Evolutionary conservation across 2,888 invertebrate species (phyloP), one percentile per base, ranked within the genome.

Genomic region (Eristalis pertinax): DNA sequence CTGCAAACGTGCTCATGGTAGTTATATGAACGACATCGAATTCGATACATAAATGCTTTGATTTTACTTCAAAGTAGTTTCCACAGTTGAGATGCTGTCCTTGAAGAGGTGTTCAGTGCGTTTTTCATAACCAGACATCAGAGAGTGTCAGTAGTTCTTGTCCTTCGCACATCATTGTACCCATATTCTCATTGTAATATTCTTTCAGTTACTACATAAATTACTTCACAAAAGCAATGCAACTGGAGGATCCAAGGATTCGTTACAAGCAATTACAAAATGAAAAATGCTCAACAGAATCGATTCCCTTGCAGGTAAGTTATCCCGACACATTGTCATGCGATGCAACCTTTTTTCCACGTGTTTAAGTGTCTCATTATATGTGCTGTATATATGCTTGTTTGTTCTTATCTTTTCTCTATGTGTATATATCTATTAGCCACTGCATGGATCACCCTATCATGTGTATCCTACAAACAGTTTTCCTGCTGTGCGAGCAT

Each of bases 231-330:
- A 96, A 95, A 93, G 95, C 95, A 62, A 96, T 96, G 89, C 95
- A 96, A 90, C 95, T 97, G 95, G 96, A 96, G 91, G 97, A 97
- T 93, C 96, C 97, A 19, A 94, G 96, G 89, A 93, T 94, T 74
- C 94, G 94, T 86, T 94, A 94, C 90, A 94, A 94, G 73, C 93
- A 93, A 90, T 91, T 93, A 90, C 94, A 93, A 90, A 93, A 93
- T 82, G 93, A 94, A 88, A 93, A 94, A 78, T 93, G 94, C 89
- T 93, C 94, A 56, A 94, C 93, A 64, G 95, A 96, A 92, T 94
- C 94, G 64, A 95, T 95, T 90, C 94, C 95, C 19, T 90, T 95
- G 91, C 96, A 96, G 95, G 96, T 96, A 92, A 92, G 89, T 86
- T 4, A 29, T n/a, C 24, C 56, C 5, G 7, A 8, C 32, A 1